A percentile compares a stretch with the other conserved stretches of the same genome.
Conservation (phyloP, 1,140 invertebrate genomes). For the Pseudomyrmex sp. region DNA sequence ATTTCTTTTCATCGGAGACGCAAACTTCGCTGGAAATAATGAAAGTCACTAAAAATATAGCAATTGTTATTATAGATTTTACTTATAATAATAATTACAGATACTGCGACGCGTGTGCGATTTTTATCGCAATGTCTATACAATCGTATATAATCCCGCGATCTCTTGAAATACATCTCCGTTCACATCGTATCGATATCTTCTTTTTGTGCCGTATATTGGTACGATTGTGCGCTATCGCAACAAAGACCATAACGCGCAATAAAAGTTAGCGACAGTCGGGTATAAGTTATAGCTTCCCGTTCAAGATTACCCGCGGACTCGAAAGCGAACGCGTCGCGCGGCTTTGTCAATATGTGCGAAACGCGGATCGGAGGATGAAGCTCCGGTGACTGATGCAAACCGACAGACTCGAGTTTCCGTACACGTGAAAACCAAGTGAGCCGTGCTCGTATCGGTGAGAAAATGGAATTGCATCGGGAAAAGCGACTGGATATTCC, state of each 20-base stretch:
- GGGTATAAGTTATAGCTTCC: constrained; percentile 2
- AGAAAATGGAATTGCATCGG: constrained; percentile 51
- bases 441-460: constrained; percentile 4
- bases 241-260: background rate
- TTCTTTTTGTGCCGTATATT: background rate
- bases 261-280: constrained; percentile 33
- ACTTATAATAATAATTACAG: too few species aligned
- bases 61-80: too few species aligned
- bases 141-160: too few species aligned
- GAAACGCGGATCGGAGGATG: background rate
- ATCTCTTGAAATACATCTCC: too few species aligned
- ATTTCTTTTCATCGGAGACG: too few species aligned
- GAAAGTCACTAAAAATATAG: too few species aligned
- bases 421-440: constrained; percentile 14
- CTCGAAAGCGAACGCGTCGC: background rate
- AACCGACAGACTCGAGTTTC: constrained; percentile 15
- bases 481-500: constrained; percentile 69
- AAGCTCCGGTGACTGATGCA: constrained; percentile 56
- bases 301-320: constrained; percentile 1
- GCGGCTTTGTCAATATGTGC: background rate
- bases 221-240: background rate
- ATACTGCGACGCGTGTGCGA: too few species aligned
- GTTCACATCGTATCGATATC: background rate
- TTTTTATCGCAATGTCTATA: too few species aligned
- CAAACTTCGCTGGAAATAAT: too few species aligned